A percentile compares a stretch with the other conserved stretches of the same genome.
Conservation (phyloP, 1,140 invertebrate genomes). For the Pseudomyrmex pallidus region DNA sequence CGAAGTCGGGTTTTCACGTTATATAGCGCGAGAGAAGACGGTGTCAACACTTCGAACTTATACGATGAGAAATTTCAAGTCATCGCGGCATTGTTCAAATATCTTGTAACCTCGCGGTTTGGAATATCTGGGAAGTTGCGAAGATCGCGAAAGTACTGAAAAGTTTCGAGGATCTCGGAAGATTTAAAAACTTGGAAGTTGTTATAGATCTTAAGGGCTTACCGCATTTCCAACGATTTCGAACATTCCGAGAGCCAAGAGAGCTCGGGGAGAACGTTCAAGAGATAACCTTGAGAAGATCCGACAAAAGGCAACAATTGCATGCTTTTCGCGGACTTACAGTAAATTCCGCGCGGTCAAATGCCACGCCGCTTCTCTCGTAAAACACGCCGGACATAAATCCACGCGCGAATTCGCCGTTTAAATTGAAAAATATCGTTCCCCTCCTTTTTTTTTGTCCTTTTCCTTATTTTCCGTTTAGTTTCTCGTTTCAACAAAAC, state of each 20-base stretch:
- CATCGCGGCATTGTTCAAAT: conserved; percentile 38
- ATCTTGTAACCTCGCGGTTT: conserved; percentile 37
- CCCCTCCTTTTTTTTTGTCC: neutral
- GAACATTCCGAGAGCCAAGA: conserved; percentile 24
- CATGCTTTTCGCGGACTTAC: neutral
- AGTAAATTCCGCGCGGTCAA: conserved; percentile 3
- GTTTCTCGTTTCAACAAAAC: neutral
- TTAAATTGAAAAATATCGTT: too few species aligned
- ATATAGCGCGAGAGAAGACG: neutral
- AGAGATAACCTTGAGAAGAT: conserved; percentile 38
- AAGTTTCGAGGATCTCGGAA: conserved; percentile 42
- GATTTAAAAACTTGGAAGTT: conserved; percentile 56
- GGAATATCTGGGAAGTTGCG: conserved; percentile 46
- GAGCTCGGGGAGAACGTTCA: neutral
- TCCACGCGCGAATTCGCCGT: too few species aligned
- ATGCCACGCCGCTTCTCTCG: neutral
- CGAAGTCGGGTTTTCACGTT: conserved; percentile 3
- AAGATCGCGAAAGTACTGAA: conserved; percentile 41
- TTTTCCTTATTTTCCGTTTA: neutral
- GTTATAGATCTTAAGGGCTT: conserved; percentile 50
- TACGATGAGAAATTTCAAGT: conserved; percentile 40
- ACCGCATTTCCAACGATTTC: conserved; percentile 32
- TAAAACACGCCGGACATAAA: too few species aligned
- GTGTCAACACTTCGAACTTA: conserved; percentile 46
- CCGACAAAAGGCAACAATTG: conserved; percentile 16